phyloP scores from a whole-genome alignment of 2,113 vertebrate species.

The Sander lucioperca region DNA sequence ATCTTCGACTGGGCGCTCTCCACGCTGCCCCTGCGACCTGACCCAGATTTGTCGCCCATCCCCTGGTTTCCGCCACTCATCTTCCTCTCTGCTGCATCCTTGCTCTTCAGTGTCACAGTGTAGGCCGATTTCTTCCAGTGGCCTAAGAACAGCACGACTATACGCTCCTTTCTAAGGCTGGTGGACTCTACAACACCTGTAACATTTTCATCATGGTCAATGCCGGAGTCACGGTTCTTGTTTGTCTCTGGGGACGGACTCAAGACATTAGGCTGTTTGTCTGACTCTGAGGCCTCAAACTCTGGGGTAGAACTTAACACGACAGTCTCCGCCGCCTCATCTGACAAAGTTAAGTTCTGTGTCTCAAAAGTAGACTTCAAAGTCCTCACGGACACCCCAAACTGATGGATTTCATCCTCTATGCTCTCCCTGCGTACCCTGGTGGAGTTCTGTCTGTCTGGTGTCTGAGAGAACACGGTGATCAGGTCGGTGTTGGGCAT shows the following conservation, averaged over 20 bases:
- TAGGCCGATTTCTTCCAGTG: constrained; percentile 95
- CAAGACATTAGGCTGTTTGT: constrained; percentile 29
- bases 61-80: constrained; percentile 35
- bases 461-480: constrained; percentile 81
- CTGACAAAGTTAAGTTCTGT: constrained; percentile 44
- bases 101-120: constrained; percentile 78
- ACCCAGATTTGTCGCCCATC: constrained; percentile 20
- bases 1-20: constrained; percentile 69
- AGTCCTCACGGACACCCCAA: constrained; percentile 91
- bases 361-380: constrained; percentile 91
- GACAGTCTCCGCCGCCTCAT: constrained; percentile 36
- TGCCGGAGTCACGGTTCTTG: constrained; percentile 83
- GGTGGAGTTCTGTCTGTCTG: constrained; percentile 60
- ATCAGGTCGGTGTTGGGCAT: constrained; percentile 86
- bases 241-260: constrained; percentile 58
- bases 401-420: constrained; percentile 90
- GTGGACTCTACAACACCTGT: constrained; percentile 78
- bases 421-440: constrained; percentile 80
- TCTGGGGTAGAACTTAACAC: constrained; percentile 7
- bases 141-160: constrained; percentile 91
- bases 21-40: constrained; percentile 38
- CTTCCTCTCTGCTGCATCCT: constrained; percentile 74
- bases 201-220: constrained; percentile 82
- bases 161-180: constrained; percentile 91
- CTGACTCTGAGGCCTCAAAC: constrained; percentile 25